These are phyloP conservation scores for Zele albiditarsus DNA, from an alignment of 2,888 invertebrate species.

Conservation along the genomic window DNA sequence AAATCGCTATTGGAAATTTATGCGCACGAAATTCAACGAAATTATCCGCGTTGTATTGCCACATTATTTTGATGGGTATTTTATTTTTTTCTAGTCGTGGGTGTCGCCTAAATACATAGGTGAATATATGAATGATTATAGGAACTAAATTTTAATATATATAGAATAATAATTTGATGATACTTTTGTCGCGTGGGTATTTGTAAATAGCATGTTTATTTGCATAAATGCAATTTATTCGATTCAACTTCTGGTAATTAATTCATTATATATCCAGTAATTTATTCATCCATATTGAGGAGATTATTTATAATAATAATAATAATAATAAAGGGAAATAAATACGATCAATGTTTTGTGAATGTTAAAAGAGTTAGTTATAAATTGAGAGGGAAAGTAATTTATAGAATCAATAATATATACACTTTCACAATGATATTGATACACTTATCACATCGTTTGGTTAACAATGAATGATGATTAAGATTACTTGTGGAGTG, in stretches of 20 bases:
- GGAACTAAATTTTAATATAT: background rate
- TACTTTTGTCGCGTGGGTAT: conserved; percentile 42
- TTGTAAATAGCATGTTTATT: no score
- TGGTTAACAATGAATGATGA: conserved; percentile 40
- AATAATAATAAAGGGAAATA: no score
- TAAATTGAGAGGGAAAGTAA: conserved; percentile 56
- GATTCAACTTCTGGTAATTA: no score
- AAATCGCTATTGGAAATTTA: no score
- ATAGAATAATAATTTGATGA: conserved; percentile 12
- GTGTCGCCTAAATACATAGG: conserved; percentile 54
- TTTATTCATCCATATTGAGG: no score
- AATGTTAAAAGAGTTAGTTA: no score
- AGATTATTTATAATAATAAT: no score
- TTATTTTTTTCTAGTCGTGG: conserved; percentile 43
- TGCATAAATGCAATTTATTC: no score
- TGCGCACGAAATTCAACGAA: no score
- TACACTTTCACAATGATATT: conserved; percentile 55
- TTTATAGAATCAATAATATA: conserved; percentile 42
- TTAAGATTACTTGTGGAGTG: background rate
- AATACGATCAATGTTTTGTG: no score
- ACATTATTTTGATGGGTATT: conserved; percentile 8
- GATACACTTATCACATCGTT: conserved; percentile 55
- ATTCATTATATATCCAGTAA: no score
- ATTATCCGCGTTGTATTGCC: background rate
- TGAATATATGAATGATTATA: conserved; percentile 2